Percentiles rank a stretch among this genome's conserved stretches.
Evolutionary conservation across 2,113 vertebrate genomes (phyloP).

Genomic region (Tricholaema leucomelas): DNA sequence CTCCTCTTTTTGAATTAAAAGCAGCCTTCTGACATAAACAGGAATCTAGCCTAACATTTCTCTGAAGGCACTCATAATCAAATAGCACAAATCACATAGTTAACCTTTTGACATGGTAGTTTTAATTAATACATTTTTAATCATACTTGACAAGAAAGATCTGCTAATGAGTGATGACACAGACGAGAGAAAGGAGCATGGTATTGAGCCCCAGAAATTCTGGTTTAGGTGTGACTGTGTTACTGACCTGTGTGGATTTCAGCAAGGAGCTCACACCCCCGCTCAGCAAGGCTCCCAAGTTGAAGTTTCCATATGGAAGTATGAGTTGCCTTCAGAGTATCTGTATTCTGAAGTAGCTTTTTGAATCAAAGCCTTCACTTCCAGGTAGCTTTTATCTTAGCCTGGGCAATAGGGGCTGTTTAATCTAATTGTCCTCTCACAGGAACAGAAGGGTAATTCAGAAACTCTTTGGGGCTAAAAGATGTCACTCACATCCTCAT

Average conservation of each 20-base stretch:
- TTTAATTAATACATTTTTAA: slow-evolving; percentile 71
- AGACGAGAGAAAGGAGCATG: background rate
- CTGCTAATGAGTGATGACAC: background rate
- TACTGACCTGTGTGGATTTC: background rate
- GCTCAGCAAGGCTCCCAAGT: background rate
- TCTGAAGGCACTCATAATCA: slow-evolving; percentile 43
- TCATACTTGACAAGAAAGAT: slow-evolving; percentile 17
- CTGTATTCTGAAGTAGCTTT: background rate
- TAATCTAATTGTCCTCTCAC: background rate
- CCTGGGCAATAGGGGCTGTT: background rate
- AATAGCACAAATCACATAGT: slow-evolving; percentile 56
- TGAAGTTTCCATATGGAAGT: accelerated
- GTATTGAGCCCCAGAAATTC: background rate
- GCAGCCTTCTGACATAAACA: slow-evolving; percentile 35
- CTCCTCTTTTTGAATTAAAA: slow-evolving; percentile 39
- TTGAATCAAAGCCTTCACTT: background rate
- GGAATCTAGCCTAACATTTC: slow-evolving; percentile 11
- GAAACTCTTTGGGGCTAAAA: background rate
- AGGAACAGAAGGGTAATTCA: background rate
- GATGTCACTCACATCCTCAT: background rate
- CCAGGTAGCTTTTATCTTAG: background rate
- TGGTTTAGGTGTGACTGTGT: background rate
- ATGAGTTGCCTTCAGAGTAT: background rate
- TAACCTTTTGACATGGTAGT: slow-evolving; percentile 53
- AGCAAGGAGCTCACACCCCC: background rate